Base-by-base conservation (phyloP, 2,888 invertebrate species). In the Salticus scenicus region DNA sequence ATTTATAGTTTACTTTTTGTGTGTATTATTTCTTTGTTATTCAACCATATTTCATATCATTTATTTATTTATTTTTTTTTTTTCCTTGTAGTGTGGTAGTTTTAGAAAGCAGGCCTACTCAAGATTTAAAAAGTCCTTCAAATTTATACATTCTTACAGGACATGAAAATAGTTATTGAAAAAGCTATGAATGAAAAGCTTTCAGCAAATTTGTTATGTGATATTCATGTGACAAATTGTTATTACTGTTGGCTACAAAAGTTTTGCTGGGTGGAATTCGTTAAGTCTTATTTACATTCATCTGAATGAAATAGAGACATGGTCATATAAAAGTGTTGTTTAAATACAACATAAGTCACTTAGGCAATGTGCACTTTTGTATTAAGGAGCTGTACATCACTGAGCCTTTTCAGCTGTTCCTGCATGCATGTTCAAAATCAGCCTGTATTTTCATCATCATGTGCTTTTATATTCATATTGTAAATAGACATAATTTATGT, bases 111-210 rank as follows among this genome's bases (percentile, higher is more conserved):
- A 96, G 97, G 91, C 92, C 97, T 79, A 94, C 94, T 88, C 94
- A 95, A 78, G 90, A 91, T 66, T 90, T 91, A 27, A 90, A 88
- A 69, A 89, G 89, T 27, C 89, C 89, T 24, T 97, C 97, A 90
- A 98, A 98, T 92, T 94, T 99, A 89, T 98, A 98, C 91, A 97
- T 98, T 90, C 93, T 99, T 89, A 98, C 98, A 85, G 98, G 98
- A 57, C 98, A 99, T 92, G 98, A 98, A 92, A 96, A 96, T 89
- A 97, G 96, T 90, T 97, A 96, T 92, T 97, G 93, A 93, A 33
- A 33, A 64, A 33, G 30, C 72, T 47, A n/a, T n/a, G n/a, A n/a
- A n/a, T n/a, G n/a, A n/a, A n/a, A n/a, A n/a, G n/a, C n/a, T n/a
- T n/a, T 64, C 33, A 47, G 37, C 76, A 57, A 31, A 28, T 41